Evolutionary conservation across 2,888 invertebrate species (phyloP), one percentile per base, ranked within the genome.

Genomic region (Graphium colonna): DNA sequence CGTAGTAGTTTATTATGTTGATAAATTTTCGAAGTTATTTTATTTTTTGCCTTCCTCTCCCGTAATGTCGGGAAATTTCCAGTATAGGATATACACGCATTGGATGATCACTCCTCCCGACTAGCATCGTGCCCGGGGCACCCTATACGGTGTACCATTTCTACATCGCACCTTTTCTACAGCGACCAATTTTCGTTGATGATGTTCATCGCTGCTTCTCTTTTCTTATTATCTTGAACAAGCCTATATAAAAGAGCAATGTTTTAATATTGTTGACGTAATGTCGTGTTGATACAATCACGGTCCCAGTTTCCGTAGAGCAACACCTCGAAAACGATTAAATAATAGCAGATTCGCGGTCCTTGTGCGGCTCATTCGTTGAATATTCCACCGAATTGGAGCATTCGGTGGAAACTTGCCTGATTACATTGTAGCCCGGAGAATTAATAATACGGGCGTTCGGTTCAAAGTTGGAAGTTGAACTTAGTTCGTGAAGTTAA

Each of bases 291-390:
- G n/a, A n/a, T n/a, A n/a, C n/a, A n/a, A n/a, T n/a, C n/a, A n/a
- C n/a, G n/a, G n/a, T n/a, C 73, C 63, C 75, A 73, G 78, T 81
- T 79, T 80, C 76, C 77, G 77, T 73, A 62, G 71, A 77, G 75
- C 69, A 80, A 80, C 79, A 83, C 79, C 77, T 82, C 77, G 67
- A 79, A 82, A 81, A 80, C 80, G 80, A 81, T 82, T 78, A 82
- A 84, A 85, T 85, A 82, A 84, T 81, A 79, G 79, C 75, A 81
- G 79, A 79, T 73, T 76, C 77, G 77, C 70, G 79, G 79, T 79
- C 73, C 72, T 67, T 64, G 72, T 59, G 68, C 62, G 68, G 75
- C 69, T 75, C 69, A 73, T 79, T 80, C 73, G 78, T 77, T 21
- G 70, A 81, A 80, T 77, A 81, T 81, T 73, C 73, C 60, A 69